A percentile compares a stretch with the other conserved stretches of the same genome.
Conservation (phyloP, 2,797 vertebrate species). For the Enteromius viviparus region DNA sequence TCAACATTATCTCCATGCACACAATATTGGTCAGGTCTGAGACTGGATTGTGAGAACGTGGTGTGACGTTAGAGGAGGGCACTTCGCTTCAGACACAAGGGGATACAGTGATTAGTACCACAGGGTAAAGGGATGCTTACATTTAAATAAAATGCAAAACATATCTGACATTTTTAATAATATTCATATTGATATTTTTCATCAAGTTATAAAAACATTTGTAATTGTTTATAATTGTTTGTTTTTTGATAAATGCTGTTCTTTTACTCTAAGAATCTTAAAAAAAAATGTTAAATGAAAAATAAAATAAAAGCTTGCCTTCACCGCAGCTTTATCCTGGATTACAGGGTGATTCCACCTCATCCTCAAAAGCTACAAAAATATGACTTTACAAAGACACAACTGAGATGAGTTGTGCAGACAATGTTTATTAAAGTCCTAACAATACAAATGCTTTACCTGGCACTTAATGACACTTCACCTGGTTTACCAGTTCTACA, state of each 20-base stretch:
- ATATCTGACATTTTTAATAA: background rate
- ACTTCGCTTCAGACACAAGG: conserved; percentile 37
- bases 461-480: too few species aligned
- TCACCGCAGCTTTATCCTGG: too few species aligned
- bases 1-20: conserved; percentile 94
- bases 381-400: too few species aligned
- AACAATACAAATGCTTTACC: background rate
- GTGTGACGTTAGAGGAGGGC: conserved; percentile 52
- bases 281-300: too few species aligned
- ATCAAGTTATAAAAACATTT: background rate
- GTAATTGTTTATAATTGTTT: background rate
- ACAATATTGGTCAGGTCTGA: conserved; percentile 83
- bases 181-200: background rate
- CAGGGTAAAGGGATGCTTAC: background rate
- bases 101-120: background rate
- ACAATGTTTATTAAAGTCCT: background rate
- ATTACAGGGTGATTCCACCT: too few species aligned
- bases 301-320: too few species aligned
- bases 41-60: background rate
- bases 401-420: background rate
- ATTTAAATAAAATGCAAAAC: background rate
- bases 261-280: too few species aligned
- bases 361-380: too few species aligned
- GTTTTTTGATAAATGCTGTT: background rate
- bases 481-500: background rate